Percentiles rank a stretch among this genome's conserved stretches.
phyloP scores from a whole-genome alignment of 1,140 invertebrate genomes.

The Epicauta chinensis region DNA sequence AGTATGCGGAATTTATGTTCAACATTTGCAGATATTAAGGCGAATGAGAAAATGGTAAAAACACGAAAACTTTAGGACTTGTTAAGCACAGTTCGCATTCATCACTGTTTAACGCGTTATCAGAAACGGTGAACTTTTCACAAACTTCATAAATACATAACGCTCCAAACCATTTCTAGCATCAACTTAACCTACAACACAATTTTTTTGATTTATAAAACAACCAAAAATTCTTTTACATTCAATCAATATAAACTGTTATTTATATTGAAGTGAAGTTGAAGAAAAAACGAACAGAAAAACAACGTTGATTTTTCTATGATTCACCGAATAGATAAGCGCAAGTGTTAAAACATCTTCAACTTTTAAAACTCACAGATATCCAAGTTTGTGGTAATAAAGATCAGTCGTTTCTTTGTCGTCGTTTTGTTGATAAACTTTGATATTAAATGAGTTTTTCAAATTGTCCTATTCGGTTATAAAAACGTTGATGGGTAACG shows the following conservation, averaged over 20 bases:
- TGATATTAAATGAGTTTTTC: constrained; percentile 5
- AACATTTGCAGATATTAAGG: constrained; percentile 31
- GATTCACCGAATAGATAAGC: constrained; percentile 11
- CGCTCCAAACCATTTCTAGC: not conserved
- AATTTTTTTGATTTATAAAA: too few relatives aligned
- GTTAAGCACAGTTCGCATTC: constrained; percentile 26
- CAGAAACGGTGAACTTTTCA: constrained; percentile 20
- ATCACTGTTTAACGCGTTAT: constrained; percentile 29
- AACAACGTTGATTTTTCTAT: not conserved
- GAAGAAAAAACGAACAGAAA: too few relatives aligned
- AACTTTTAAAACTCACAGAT: constrained; percentile 15
- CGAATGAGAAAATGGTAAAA: constrained; percentile 32
- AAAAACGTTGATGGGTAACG: too few relatives aligned
- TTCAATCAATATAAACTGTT: too few relatives aligned
- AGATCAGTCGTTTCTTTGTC: too few relatives aligned
- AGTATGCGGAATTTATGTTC: constrained; percentile 25
- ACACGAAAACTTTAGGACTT: constrained; percentile 29
- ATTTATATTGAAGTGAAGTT: too few relatives aligned
- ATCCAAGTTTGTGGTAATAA: not conserved
- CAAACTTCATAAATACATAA: constrained; percentile 15
- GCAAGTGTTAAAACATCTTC: constrained; percentile 13
- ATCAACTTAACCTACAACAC: too few relatives aligned
- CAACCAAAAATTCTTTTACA: too few relatives aligned
- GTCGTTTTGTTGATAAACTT: constrained; percentile 9
- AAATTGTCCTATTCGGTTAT: too few relatives aligned